These are phyloP conservation scores for Urocyon cinereoargenteus DNA, from an alignment of 2,797 vertebrate genomes.

Conservation along the genomic window DNA sequence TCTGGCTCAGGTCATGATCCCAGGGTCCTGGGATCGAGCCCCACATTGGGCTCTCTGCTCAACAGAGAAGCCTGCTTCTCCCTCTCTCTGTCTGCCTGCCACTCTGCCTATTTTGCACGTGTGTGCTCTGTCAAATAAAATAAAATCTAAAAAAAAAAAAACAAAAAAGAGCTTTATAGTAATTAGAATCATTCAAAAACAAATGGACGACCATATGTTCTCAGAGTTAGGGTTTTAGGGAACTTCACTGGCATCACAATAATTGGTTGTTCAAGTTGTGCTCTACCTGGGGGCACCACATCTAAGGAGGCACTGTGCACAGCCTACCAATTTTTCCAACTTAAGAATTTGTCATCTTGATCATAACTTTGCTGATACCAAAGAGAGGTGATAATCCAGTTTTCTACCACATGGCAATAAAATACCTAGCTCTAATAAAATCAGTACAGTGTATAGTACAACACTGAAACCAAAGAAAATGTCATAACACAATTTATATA, in stretches of 20 bases:
- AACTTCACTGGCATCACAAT: not conserved
- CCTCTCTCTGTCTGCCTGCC: too few species aligned
- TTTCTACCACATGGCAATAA: constrained; percentile 1
- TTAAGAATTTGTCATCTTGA: not conserved
- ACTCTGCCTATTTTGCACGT: too few species aligned
- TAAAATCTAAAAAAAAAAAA: too few species aligned
- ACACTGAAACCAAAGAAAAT: constrained; percentile 12
- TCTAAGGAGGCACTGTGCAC: not conserved
- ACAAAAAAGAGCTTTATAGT: not conserved
- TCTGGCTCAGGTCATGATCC: too few species aligned
- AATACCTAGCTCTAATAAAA: constrained; percentile 28
- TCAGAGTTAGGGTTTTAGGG: not conserved
- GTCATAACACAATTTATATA: not conserved
- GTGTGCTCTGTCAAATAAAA: too few species aligned
- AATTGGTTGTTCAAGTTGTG: not conserved
- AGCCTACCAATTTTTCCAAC: not conserved
- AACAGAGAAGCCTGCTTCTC: too few species aligned
- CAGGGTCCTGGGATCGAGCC: too few species aligned
- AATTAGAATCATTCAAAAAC: not conserved
- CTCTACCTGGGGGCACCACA: not conserved
- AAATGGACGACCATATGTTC: not conserved
- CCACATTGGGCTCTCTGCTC: too few species aligned
- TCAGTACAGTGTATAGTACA: not conserved
- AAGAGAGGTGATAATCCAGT: not conserved
- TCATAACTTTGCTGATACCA: not conserved